Percentiles rank a stretch among this genome's conserved stretches.
These are phyloP conservation scores for Datnioides undecimradiatus DNA, from an alignment of 2,113 vertebrate genomes.

Conservation along the genomic window DNA sequence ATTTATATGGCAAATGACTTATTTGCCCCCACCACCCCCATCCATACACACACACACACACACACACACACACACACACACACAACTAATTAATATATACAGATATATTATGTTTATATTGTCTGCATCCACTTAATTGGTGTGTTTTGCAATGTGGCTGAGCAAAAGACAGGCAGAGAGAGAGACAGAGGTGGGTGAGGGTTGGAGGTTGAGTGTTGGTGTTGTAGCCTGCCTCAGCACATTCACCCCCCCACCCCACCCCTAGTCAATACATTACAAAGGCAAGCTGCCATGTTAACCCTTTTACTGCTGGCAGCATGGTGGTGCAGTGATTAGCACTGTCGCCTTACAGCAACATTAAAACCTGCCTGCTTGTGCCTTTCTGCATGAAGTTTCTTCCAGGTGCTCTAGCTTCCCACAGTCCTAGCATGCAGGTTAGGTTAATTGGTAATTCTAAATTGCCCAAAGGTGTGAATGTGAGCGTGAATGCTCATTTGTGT, in stretches of 20 bases:
- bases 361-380: too few species aligned
- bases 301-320: constrained; percentile 50
- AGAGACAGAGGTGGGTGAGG: constrained; percentile 26
- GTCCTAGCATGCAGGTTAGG: too few species aligned
- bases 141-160: constrained; percentile 43
- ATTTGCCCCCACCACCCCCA: neutral
- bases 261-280: constrained; percentile 71
- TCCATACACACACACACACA: neutral
- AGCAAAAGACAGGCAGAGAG: constrained; percentile 16
- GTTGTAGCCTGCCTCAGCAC: constrained; percentile 82
- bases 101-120: neutral
- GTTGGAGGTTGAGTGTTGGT: constrained; percentile 37
- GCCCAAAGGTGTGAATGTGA: too few species aligned
- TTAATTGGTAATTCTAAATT: too few species aligned
- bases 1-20: constrained; percentile 8
- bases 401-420: too few species aligned
- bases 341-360: too few species aligned
- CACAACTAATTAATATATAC: neutral
- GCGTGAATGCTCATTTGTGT: too few species aligned
- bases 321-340: too few species aligned
- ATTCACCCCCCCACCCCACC: constrained; percentile 41
- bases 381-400: too few species aligned
- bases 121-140: constrained; percentile 15
- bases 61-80: neutral
- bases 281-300: constrained; percentile 66